Evolutionary conservation across 2,113 vertebrate genomes (phyloP).

Genomic region (Arothron firmamentum): DNA sequence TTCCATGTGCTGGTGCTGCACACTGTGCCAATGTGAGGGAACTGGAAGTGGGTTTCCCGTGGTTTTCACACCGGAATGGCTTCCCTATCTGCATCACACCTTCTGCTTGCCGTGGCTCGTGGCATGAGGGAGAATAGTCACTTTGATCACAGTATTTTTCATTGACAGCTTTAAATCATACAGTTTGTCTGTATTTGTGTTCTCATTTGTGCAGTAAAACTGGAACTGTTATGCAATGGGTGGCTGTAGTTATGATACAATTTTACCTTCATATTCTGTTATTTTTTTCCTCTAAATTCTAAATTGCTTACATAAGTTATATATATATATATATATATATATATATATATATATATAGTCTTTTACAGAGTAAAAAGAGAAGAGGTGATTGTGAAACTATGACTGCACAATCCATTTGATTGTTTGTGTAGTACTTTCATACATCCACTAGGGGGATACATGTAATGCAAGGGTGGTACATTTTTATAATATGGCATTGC

Average conservation of each 20-base stretch:
- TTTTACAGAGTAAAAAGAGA: too few species aligned
- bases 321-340: too few species aligned
- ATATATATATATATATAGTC: too few species aligned
- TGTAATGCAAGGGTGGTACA: constrained; percentile 15
- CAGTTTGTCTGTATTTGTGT: constrained; percentile 19
- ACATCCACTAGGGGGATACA: constrained; percentile 65
- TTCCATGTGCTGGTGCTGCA: constrained; percentile 49
- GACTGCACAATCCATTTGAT: not conserved
- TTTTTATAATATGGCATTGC: too few species aligned
- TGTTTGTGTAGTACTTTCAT: constrained; percentile 21
- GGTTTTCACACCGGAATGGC: constrained; percentile 69
- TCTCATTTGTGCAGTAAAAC: not conserved
- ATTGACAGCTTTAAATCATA: constrained; percentile 43
- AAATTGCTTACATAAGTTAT: too few species aligned
- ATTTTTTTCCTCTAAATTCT: not conserved
- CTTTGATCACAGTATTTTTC: constrained; percentile 41
- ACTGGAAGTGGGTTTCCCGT: constrained; percentile 56
- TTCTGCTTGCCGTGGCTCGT: constrained; percentile 59
- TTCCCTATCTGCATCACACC: constrained; percentile 66
- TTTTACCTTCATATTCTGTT: not conserved
- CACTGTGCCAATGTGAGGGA: constrained; percentile 48
- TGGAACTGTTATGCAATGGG: not conserved
- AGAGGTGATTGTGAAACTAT: too few species aligned
- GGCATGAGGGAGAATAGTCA: constrained; percentile 50
- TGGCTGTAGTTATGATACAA: not conserved